phyloP scores from a whole-genome alignment of 2,888 invertebrate species.

The Netelia virgata region DNA sequence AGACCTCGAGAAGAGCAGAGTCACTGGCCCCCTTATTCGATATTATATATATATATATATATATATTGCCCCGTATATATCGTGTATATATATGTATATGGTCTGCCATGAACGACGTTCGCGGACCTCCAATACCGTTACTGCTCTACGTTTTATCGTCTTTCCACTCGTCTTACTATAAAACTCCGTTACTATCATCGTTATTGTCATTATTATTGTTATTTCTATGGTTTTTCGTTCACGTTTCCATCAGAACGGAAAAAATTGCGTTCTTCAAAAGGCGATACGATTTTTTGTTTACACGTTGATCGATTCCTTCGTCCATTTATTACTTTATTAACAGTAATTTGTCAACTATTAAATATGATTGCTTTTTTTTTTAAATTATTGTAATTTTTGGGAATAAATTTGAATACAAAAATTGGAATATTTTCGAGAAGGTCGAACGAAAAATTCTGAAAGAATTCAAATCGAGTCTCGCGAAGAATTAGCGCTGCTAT shows the following conservation, averaged over 20 bases:
- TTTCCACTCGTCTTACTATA: constrained; percentile 2
- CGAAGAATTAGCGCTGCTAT: too few species aligned
- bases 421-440: too few species aligned
- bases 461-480: too few species aligned
- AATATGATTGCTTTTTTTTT: neutral
- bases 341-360: neutral
- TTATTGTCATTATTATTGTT: neutral
- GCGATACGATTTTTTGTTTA: neutral
- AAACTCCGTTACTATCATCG: neutral
- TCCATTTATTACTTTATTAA: neutral
- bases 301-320: neutral
- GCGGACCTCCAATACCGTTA: constrained; percentile 25
- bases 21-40: constrained; percentile 34
- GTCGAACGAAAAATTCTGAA: too few species aligned
- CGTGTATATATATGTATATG: neutral
- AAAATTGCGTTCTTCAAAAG: neutral
- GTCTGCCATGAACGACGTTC: constrained; percentile 28
- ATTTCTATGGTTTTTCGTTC: neutral
- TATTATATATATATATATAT: neutral
- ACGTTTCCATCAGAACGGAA: neutral
- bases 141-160: constrained; percentile 26
- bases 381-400: neutral
- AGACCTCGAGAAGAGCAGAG: constrained; percentile 50
- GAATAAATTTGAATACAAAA: neutral
- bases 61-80: neutral